A percentile compares a stretch with the other conserved stretches of the same genome.
These are phyloP conservation scores for Drosophila cognata DNA, from an alignment of 2,888 invertebrate species.

Conservation along the genomic window DNA sequence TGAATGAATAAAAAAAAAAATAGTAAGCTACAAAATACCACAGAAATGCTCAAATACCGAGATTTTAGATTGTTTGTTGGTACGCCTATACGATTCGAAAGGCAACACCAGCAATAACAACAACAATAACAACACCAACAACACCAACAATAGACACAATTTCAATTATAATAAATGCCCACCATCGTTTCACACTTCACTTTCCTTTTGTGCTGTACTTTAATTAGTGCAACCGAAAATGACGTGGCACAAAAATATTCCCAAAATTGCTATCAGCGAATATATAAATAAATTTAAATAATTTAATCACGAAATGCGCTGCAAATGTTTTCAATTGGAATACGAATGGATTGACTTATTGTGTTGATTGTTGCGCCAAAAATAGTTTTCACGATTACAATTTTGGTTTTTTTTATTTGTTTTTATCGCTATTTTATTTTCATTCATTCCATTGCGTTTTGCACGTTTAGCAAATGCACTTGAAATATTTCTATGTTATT, in stretches of 20 bases:
- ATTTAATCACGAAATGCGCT: constrained; percentile 54
- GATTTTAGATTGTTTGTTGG: constrained; percentile 43
- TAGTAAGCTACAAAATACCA: constrained; percentile 11
- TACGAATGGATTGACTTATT: constrained; percentile 17
- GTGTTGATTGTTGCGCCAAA: constrained; percentile 19
- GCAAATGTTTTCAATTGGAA: constrained; percentile 36
- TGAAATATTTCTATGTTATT: constrained; percentile 30
- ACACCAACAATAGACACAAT: constrained; percentile 2
- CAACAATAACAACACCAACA: constrained; percentile 1
- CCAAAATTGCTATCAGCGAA: constrained; percentile 25
- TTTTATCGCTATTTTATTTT: constrained; percentile 10
- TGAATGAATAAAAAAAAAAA: constrained; percentile 12
- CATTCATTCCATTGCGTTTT: constrained; percentile 43
- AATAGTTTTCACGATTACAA: constrained; percentile 42
- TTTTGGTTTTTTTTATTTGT: constrained; percentile 5
- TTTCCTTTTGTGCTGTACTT: constrained; percentile 57
- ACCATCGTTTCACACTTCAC: constrained; percentile 52
- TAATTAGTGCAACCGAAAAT: constrained; percentile 48
- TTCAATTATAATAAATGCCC: constrained; percentile 39
- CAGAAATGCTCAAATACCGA: constrained; percentile 49
- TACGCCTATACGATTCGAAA: constrained; percentile 56
- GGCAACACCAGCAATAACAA: constrained; percentile 38
- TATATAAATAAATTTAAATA: constrained; percentile 42
- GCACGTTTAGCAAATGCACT: constrained; percentile 52
- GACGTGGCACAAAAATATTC: constrained; percentile 25